Evolutionary conservation across 2,888 invertebrate genomes (phyloP).

Genomic region (Ormyrus nitidulus): DNA sequence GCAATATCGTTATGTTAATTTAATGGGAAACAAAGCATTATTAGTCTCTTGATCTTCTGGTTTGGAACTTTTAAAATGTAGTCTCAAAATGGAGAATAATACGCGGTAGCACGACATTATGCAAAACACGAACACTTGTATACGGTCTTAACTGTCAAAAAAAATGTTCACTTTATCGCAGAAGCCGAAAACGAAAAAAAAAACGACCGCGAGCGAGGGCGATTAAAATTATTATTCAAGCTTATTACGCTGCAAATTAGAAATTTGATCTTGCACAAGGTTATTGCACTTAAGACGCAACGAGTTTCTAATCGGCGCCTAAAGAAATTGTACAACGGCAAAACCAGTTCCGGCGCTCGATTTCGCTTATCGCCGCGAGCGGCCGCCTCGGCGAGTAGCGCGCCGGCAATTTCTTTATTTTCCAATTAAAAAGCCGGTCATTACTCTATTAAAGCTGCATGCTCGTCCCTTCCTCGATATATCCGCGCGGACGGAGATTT

Average conservation of each 20-base stretch:
- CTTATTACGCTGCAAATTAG: slow-evolving; percentile 42
- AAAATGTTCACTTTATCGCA: background rate
- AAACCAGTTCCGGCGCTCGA: slow-evolving; percentile 22
- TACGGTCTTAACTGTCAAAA: too few species aligned
- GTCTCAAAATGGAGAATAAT: too few species aligned
- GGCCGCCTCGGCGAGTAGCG: background rate
- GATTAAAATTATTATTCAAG: too few species aligned
- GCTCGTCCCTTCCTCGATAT: background rate
- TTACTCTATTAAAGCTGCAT: background rate
- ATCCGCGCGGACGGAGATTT: background rate
- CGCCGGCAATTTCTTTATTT: too few species aligned
- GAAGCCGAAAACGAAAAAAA: too few species aligned
- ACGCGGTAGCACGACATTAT: too few species aligned
- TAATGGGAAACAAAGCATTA: too few species aligned
- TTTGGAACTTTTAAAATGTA: too few species aligned
- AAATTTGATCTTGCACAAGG: slow-evolving; percentile 42
- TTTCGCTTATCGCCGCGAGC: slow-evolving; percentile 7
- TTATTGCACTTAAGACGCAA: slow-evolving; percentile 44
- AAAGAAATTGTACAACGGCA: slow-evolving; percentile 9
- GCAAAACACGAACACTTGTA: too few species aligned
- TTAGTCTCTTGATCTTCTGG: too few species aligned
- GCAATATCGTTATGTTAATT: too few species aligned
- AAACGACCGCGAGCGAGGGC: too few species aligned
- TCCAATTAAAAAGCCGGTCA: background rate
- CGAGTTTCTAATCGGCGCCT: slow-evolving; percentile 51